Conservation (phyloP, 30 jellyfish, hydroid and myxozoan species). For the Hydractinia echinata region DNA sequence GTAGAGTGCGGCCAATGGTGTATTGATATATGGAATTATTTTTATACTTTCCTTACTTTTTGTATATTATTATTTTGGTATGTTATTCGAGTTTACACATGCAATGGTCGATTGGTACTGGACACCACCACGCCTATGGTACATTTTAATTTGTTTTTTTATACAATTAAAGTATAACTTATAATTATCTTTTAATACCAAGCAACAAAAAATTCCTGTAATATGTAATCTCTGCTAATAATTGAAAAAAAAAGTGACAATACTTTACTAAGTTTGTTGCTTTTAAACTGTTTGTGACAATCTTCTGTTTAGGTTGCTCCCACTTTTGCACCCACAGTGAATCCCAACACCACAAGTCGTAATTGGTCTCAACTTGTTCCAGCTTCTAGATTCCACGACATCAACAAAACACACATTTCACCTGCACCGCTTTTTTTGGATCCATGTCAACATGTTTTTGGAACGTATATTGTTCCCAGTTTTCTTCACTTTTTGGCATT, state of each 20-base stretch:
- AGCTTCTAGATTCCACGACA: not conserved
- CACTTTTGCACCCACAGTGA: not conserved
- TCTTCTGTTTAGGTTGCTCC: not conserved
- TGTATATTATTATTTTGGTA: constrained; percentile 13
- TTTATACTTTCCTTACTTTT: not conserved
- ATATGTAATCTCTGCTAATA: too few species aligned
- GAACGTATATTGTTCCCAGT: constrained; percentile 80
- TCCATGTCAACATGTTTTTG: constrained; percentile 79
- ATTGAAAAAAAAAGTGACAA: too few species aligned
- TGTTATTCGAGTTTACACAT: constrained; percentile 27
- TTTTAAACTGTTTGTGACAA: not conserved
- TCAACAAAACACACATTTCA: too few species aligned
- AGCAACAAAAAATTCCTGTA: too few species aligned
- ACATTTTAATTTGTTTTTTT: not conserved
- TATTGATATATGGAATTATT: not conserved
- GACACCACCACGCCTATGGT: constrained; percentile 3
- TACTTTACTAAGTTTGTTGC: too few species aligned
- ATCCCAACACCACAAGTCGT: constrained; percentile 32
- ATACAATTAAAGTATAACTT: not conserved
- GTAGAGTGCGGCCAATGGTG: not conserved
- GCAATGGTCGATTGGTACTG: not conserved
- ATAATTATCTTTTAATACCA: too few species aligned
- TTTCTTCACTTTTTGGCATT: constrained; percentile 76
- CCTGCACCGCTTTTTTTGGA: not conserved
- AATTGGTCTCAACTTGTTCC: constrained; percentile 67